phyloP scores from a whole-genome alignment of 2,888 invertebrate genomes.

The Drosophila fulvimacula region DNA sequence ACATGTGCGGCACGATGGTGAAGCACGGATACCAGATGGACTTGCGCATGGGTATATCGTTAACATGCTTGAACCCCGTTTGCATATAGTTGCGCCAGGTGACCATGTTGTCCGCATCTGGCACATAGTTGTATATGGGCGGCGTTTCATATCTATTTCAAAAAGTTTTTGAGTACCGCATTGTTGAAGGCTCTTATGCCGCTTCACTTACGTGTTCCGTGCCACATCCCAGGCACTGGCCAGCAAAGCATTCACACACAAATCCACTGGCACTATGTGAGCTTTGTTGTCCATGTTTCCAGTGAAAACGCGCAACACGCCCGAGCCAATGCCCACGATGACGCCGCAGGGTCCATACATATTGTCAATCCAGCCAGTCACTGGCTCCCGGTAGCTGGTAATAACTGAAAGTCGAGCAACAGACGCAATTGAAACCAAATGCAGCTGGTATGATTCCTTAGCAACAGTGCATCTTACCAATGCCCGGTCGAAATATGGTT shows the following conservation, averaged over 20 bases:
- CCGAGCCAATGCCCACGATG: slow-evolving; percentile 87
- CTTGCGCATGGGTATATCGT: slow-evolving; percentile 87
- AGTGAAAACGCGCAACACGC: slow-evolving; percentile 86
- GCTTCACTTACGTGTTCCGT: slow-evolving; percentile 79
- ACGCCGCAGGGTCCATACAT: slow-evolving; percentile 87
- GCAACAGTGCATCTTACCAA: slow-evolving; percentile 84
- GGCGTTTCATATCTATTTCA: slow-evolving; percentile 72
- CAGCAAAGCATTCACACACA: slow-evolving; percentile 85
- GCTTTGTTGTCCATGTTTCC: slow-evolving; percentile 83
- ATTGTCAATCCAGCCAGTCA: slow-evolving; percentile 90
- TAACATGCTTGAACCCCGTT: slow-evolving; percentile 85
- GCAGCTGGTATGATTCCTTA: not conserved
- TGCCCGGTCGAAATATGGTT: slow-evolving; percentile 89
- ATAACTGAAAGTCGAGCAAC: slow-evolving; percentile 82
- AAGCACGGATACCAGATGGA: slow-evolving; percentile 90
- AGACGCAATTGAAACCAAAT: not conserved
- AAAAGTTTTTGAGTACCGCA: not conserved
- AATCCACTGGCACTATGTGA: slow-evolving; percentile 85
- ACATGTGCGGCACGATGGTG: slow-evolving; percentile 85
- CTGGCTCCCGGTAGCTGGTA: slow-evolving; percentile 86
- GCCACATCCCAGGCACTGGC: slow-evolving; percentile 86
- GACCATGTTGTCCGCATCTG: slow-evolving; percentile 92
- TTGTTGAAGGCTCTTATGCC: not conserved
- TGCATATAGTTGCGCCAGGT: slow-evolving; percentile 91
- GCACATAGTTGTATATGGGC: slow-evolving; percentile 92